phyloP scores from a whole-genome alignment of 30 jellyfish, hydroid and myxozoan genomes.

The Turritopsis rubra region DNA sequence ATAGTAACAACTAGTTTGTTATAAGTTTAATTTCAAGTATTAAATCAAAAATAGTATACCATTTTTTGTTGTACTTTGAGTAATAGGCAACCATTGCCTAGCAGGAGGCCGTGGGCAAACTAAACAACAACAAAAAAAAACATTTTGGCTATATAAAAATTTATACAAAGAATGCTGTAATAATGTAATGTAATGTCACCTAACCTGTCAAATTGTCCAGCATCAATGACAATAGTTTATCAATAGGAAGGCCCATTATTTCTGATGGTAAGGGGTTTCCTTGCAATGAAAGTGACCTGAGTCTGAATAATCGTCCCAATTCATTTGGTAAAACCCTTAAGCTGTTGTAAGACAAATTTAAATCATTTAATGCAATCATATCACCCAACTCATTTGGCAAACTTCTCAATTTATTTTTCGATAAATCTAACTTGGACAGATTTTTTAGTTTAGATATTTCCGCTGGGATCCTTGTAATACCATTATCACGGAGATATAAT shows the following conservation, averaged over 20 bases:
- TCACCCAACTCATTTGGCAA: slow-evolving; percentile 94
- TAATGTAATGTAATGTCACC: no score
- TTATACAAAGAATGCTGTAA: no score
- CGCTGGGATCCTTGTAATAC: slow-evolving; percentile 72
- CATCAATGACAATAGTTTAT: slow-evolving; percentile 61
- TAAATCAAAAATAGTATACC: slow-evolving; percentile 22
- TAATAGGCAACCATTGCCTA: slow-evolving; percentile 77
- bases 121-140: no score
- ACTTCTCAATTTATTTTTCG: slow-evolving; percentile 78
- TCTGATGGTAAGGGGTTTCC: slow-evolving; percentile 94
- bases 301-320: slow-evolving; percentile 82
- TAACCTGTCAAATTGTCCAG: slow-evolving; percentile 79
- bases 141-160: no score
- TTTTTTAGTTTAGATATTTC: slow-evolving; percentile 58
- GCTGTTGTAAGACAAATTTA: slow-evolving; percentile 58
- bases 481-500: slow-evolving; percentile 62
- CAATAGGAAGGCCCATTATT: slow-evolving; percentile 59
- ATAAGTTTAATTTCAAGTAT: no score
- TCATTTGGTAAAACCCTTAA: slow-evolving; percentile 87
- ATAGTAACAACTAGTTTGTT: no score
- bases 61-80: slow-evolving; percentile 40
- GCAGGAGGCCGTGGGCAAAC: slow-evolving; percentile 98
- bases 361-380: slow-evolving; percentile 82
- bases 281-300: slow-evolving; percentile 68
- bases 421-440: slow-evolving; percentile 70